Evolutionary conservation across 1,140 invertebrate species (phyloP), one percentile per base, ranked within the genome.

Genomic region (Philotrypesis tridentata): DNA sequence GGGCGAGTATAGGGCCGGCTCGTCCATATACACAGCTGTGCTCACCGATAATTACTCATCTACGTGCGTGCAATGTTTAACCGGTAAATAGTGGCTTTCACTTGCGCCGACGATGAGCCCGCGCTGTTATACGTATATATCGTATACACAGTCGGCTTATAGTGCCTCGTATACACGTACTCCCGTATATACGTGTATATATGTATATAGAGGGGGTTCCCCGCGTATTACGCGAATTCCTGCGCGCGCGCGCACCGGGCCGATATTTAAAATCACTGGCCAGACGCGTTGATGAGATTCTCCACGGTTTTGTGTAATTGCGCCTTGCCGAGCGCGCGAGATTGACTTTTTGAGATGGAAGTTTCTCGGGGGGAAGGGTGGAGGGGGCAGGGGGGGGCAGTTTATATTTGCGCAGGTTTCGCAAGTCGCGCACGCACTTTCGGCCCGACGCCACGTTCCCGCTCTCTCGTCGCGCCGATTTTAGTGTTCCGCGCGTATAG

Each of bases 1-100:
- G 25, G 61, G 29, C 63, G 27, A 17, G 25, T 29, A 65, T 27
- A 65, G 31, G 67, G 17, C 67, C 17, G 0, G 37, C 61, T 55
- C 55, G n/a, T n/a, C n/a, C n/a, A n/a, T n/a, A n/a, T n/a, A n/a
- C n/a, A n/a, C n/a, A n/a, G n/a, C n/a, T n/a, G n/a, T 25, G 55
- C 55, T 63, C 43, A 21, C 65, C 67, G 55, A 65, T 80, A 73
- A 80, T 67, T 80, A 67, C 72, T 80, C 79, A 80, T 80, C 79
- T 55, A 43, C 70, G 48, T 43, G 67, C 40, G 74, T 81, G 76
- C 79, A 85, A 86, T 87, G 74, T 87, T 87, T 84, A 84, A 84
- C 80, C 75, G 85, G 80, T 68, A 71, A 86, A 87, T 67, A 77
- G 72, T 67, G 78, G 87, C 87, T 87, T 87, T 87, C 86, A 86